Conservation (phyloP, 2,888 invertebrate species). For the Schrankia costaestrigalis region DNA sequence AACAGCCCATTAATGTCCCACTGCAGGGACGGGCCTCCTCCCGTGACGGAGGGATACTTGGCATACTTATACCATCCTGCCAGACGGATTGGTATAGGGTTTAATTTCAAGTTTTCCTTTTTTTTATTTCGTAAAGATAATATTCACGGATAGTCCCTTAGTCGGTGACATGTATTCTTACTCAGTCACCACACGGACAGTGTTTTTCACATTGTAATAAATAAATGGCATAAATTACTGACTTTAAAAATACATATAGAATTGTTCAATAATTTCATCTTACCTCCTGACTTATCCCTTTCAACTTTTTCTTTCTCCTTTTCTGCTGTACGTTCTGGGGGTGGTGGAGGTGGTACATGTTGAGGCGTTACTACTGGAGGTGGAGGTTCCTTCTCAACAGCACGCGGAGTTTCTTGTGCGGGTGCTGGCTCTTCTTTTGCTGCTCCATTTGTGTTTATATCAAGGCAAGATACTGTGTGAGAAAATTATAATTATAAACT, state of each 20-base stretch:
- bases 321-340: conserved; percentile 59
- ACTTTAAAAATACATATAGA: background rate
- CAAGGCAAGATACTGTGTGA: conserved; percentile 65
- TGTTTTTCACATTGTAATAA: no score
- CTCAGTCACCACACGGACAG: no score
- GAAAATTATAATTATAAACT: no score
- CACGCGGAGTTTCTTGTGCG: conserved; percentile 45
- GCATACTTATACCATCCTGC: no score
- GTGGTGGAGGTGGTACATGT: conserved; percentile 54
- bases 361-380: conserved; percentile 43
- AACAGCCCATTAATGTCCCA: no score
- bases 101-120: no score
- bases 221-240: background rate
- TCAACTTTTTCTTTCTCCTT: conserved; percentile 73
- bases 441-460: conserved; percentile 72
- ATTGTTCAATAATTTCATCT: conserved; percentile 1
- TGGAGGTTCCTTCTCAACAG: conserved; percentile 50
- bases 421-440: conserved; percentile 62
- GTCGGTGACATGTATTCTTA: no score
- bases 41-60: no score
- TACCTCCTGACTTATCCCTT: conserved; percentile 70
- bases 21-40: no score
- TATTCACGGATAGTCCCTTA: no score
- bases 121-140: no score
- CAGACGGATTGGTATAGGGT: no score